Percentiles rank a stretch among this genome's conserved stretches.
Evolutionary conservation across 2,888 invertebrate species (phyloP).

Genomic region (Eupithecia inturbata): DNA sequence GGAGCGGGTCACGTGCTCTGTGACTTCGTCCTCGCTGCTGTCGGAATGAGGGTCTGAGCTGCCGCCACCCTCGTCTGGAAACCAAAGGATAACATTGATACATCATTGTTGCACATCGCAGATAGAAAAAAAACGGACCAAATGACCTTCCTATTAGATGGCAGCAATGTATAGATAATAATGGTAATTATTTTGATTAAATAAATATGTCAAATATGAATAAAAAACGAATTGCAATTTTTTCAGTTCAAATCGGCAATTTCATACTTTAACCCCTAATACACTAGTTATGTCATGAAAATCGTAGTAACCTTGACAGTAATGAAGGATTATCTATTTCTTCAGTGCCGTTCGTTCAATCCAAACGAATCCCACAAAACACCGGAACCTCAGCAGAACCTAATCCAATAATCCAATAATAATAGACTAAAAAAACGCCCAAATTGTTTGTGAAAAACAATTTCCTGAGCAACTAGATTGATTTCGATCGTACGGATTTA

Average conservation of each 20-base stretch:
- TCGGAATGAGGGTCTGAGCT: slow-evolving; percentile 85
- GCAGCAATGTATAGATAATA: too few species aligned
- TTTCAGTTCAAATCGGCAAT: too few species aligned
- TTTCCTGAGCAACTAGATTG: not conserved
- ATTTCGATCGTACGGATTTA: not conserved
- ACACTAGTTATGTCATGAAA: too few species aligned
- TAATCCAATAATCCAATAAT: too few species aligned
- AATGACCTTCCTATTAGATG: too few species aligned
- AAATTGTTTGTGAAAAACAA: not conserved
- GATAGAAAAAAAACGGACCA: not conserved
- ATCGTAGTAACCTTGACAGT: slow-evolving; percentile 13
- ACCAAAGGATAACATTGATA: not conserved
- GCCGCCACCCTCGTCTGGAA: slow-evolving; percentile 87
- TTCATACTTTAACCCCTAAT: too few species aligned
- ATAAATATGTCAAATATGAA: too few species aligned
- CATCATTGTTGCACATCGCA: not conserved
- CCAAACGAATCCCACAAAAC: slow-evolving; percentile 11
- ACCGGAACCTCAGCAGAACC: not conserved
- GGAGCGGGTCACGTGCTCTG: slow-evolving; percentile 85
- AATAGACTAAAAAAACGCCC: not conserved
- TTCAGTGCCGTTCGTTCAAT: slow-evolving; percentile 1
- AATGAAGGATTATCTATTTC: slow-evolving; percentile 28
- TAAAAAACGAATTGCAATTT: too few species aligned
- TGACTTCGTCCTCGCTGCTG: slow-evolving; percentile 92
- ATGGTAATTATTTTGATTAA: too few species aligned